These are phyloP conservation scores for Palythoa heliodiscus DNA, from an alignment of 92 coral and sea anemone species.

Conservation along the genomic window DNA sequence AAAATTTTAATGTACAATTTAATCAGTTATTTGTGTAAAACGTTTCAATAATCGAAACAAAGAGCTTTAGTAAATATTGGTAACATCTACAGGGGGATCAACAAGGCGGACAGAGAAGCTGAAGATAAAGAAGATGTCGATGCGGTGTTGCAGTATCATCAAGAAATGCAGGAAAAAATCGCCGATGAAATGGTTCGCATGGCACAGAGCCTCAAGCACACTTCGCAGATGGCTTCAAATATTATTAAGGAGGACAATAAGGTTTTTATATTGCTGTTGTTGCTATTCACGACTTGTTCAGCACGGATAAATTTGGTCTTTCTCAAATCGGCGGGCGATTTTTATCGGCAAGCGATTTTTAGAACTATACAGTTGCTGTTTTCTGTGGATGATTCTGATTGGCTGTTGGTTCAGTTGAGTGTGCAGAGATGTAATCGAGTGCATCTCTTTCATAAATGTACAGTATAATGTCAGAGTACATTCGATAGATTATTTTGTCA, in stretches of 20 bases:
- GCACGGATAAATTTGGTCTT: no score
- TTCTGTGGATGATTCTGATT: no score
- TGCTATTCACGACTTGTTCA: background rate
- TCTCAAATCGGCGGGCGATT: no score
- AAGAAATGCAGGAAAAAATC: conserved; percentile 96
- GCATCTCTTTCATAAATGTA: no score
- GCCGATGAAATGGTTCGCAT: conserved; percentile 97
- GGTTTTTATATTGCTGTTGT: conserved; percentile 44
- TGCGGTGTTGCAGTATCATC: conserved; percentile 93
- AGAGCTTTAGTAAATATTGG: background rate
- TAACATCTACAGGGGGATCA: background rate
- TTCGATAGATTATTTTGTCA: no score
- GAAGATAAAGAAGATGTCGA: conserved; percentile 79
- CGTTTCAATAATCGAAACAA: background rate
- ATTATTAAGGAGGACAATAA: conserved; percentile 87
- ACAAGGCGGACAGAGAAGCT: conserved; percentile 30
- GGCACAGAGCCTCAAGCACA: conserved; percentile 96
- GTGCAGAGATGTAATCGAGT: no score
- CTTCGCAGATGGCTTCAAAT: conserved; percentile 87
- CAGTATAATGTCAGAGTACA: no score
- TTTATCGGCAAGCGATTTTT: no score
- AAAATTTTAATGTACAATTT: background rate
- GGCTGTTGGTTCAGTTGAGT: no score
- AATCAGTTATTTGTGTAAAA: background rate
- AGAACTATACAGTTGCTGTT: no score